phyloP scores from a whole-genome alignment of 2,888 invertebrate genomes.

The Eupithecia tripunctaria region DNA sequence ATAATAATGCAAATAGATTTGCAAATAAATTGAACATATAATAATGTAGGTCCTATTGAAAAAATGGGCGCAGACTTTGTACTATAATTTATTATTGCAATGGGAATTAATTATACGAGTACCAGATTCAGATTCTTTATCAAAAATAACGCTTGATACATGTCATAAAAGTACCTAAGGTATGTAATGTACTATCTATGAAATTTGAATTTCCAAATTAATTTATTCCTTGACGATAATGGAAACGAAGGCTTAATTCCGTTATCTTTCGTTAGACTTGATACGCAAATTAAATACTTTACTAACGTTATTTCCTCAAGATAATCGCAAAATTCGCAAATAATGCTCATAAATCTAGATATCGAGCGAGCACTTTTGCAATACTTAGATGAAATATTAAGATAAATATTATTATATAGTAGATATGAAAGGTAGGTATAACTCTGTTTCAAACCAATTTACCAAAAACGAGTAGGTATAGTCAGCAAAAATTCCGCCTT shows the following conservation, averaged over 20 bases:
- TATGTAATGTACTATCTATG: not conserved
- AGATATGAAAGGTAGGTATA: not conserved
- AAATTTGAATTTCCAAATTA: not conserved
- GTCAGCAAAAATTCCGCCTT: no score
- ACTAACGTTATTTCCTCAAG: not conserved
- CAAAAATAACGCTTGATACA: no score
- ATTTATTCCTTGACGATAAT: not conserved
- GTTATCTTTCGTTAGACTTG: slow-evolving; percentile 14
- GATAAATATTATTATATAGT: not conserved
- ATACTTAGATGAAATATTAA: not conserved
- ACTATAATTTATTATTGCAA: not conserved
- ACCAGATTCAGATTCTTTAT: no score
- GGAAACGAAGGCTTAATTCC: slow-evolving; percentile 1
- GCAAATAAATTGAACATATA: no score
- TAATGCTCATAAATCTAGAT: slow-evolving; percentile 9
- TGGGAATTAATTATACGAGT: not conserved
- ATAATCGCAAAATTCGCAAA: not conserved
- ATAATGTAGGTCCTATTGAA: no score
- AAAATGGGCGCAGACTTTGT: no score
- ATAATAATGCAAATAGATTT: no score
- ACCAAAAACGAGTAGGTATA: not conserved
- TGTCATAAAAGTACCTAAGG: no score
- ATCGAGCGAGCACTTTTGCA: not conserved
- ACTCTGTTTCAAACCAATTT: not conserved
- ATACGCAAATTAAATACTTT: slow-evolving; percentile 7